Evolutionary conservation across 2,888 invertebrate species (phyloP).

Genomic region (Diplazon laetatorius): DNA sequence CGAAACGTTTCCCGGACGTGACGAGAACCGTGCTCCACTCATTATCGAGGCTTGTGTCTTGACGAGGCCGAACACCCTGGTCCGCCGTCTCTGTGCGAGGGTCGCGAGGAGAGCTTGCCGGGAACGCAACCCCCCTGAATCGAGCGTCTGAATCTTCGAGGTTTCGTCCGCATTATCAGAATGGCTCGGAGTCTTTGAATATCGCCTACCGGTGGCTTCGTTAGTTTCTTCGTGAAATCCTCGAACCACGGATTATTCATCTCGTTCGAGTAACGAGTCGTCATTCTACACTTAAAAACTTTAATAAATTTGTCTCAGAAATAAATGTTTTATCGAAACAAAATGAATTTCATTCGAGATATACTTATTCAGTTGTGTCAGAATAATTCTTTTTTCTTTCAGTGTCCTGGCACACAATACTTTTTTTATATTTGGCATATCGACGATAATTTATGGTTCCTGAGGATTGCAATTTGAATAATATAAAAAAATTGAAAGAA

Average conservation of each 20-base stretch:
- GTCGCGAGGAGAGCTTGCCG: neutral
- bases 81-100: constrained; percentile 22
- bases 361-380: too few relatives aligned
- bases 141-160: constrained; percentile 58
- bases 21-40: constrained; percentile 77
- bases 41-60: constrained; percentile 79
- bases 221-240: constrained; percentile 67
- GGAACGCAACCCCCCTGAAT: constrained; percentile 9
- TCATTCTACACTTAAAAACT: neutral
- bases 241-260: too few relatives aligned
- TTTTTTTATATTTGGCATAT: too few relatives aligned
- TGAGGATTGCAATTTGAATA: too few relatives aligned
- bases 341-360: too few relatives aligned
- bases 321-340: too few relatives aligned
- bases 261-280: constrained; percentile 40
- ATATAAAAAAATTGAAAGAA: too few relatives aligned
- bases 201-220: constrained; percentile 69
- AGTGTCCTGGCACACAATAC: too few relatives aligned
- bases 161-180: constrained; percentile 69
- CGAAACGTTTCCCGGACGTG: constrained; percentile 73
- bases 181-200: constrained; percentile 52
- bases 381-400: too few relatives aligned
- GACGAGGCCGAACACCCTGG: constrained; percentile 65
- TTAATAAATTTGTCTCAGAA: neutral
- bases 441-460: too few relatives aligned